These are phyloP conservation scores for Drosophila ercepeae DNA, from an alignment of 1,140 invertebrate genomes.

Conservation along the genomic window DNA sequence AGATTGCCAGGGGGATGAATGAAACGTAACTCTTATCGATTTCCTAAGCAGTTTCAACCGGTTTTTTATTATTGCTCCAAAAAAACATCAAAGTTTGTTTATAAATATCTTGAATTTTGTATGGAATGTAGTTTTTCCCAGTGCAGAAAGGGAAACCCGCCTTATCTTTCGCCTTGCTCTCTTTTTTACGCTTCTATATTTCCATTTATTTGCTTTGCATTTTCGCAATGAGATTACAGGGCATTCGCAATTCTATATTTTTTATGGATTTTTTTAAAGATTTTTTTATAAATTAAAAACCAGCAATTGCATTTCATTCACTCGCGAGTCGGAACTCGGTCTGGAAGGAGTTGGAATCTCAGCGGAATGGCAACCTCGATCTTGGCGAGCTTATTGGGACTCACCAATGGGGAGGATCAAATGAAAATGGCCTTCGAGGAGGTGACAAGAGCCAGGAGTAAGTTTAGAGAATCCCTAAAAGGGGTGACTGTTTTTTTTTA, in stretches of 20 bases:
- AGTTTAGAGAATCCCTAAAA: no score
- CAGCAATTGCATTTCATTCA: slow-evolving; percentile 23
- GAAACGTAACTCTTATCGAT: slow-evolving; percentile 7
- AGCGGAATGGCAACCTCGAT: slow-evolving; percentile 35
- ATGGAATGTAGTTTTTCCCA: not conserved
- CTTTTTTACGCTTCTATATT: slow-evolving; percentile 11
- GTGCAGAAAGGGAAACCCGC: slow-evolving; percentile 11
- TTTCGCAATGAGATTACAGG: slow-evolving; percentile 25
- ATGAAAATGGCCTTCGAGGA: slow-evolving; percentile 5
- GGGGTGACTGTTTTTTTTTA: slow-evolving; percentile 20
- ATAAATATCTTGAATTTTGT: not conserved
- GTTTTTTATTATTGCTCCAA: not conserved
- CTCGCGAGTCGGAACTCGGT: not conserved
- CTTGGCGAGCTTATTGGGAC: slow-evolving; percentile 51
- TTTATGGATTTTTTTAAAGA: not conserved
- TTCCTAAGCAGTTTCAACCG: not conserved
- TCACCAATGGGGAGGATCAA: slow-evolving; percentile 38
- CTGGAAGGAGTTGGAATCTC: slow-evolving; percentile 10
- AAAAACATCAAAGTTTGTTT: no score
- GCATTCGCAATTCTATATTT: slow-evolving; percentile 3
- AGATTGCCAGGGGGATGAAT: slow-evolving; percentile 20
- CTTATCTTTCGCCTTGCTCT: slow-evolving; percentile 40
- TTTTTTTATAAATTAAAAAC: slow-evolving; percentile 35
- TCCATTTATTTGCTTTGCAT: slow-evolving; percentile 22
- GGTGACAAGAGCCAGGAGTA: slow-evolving; percentile 1